Conservation (phyloP, 2,797 vertebrate species). For the Balearica regulorum region DNA sequence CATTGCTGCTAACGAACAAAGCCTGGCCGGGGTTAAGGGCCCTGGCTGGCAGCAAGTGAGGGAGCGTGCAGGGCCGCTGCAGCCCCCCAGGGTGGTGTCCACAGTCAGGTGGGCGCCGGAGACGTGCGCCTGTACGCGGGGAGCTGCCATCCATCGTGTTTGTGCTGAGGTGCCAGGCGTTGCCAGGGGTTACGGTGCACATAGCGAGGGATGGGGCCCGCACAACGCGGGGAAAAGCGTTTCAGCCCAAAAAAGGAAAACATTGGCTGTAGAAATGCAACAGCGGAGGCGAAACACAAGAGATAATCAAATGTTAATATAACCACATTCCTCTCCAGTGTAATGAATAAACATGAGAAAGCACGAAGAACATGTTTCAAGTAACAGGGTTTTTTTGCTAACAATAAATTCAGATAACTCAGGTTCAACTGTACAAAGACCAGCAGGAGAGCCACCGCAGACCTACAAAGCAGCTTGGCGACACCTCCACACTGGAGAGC, state of each 20-base stretch:
- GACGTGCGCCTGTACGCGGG: fast-evolving
- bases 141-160: not conserved
- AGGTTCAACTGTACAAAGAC: not conserved
- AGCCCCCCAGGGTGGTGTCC: not conserved
- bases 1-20: not conserved
- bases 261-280: not conserved
- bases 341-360: slow-evolving; percentile 18
- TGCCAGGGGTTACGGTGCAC: slow-evolving; percentile 66
- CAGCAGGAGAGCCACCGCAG: not conserved
- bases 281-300: not conserved
- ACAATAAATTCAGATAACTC: not conserved
- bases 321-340: not conserved
- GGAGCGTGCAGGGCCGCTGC: not conserved
- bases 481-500: not conserved
- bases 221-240: not conserved
- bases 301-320: slow-evolving; percentile 34
- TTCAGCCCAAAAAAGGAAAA: slow-evolving; percentile 57
- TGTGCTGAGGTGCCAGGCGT: slow-evolving; percentile 35
- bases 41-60: not conserved
- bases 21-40: not conserved
- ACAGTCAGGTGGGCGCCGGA: not conserved
- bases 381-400: not conserved
- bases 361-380: not conserved
- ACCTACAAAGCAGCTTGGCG: not conserved
- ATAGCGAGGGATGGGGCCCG: not conserved